Percentiles rank a stretch among this genome's conserved stretches.
These are phyloP conservation scores for Pampus argenteus DNA, from an alignment of 2,797 vertebrate genomes.

Conservation along the genomic window DNA sequence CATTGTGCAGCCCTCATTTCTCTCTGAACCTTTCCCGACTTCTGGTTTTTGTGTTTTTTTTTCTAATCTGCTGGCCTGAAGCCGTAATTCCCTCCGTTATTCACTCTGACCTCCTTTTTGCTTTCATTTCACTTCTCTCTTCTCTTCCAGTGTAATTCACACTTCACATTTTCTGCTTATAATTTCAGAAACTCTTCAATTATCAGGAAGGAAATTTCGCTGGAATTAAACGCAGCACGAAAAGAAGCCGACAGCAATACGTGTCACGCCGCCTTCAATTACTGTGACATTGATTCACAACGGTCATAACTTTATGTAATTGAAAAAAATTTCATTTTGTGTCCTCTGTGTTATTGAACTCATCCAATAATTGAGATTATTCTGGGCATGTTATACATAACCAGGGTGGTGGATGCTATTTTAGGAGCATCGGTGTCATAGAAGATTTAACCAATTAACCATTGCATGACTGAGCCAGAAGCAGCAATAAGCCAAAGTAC, in stretches of 20 bases:
- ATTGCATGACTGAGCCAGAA: conserved; percentile 25
- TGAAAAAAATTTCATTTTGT: not conserved
- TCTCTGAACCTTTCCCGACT: conserved; percentile 5
- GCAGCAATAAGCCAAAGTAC: conserved; percentile 32
- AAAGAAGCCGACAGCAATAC: conserved; percentile 4
- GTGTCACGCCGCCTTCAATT: conserved; percentile 7
- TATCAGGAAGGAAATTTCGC: conserved; percentile 12
- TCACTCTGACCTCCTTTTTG: conserved; percentile 74
- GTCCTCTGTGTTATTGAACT: not conserved
- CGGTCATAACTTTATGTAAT: conserved; percentile 7
- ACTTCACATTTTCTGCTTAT: conserved; percentile 32
- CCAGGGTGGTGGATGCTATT: conserved; percentile 52
- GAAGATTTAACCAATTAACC: conserved; percentile 49
- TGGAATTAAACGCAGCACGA: conserved; percentile 14
- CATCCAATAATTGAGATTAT: conserved; percentile 26
- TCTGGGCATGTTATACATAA: conserved; percentile 39
- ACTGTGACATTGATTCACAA: conserved; percentile 4
- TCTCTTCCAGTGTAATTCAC: conserved; percentile 52
- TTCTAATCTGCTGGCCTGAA: conserved; percentile 62
- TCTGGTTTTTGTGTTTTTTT: conserved; percentile 25
- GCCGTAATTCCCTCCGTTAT: conserved; percentile 59
- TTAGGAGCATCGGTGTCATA: conserved; percentile 39
- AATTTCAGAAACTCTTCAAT: conserved; percentile 49
- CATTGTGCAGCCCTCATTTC: conserved; percentile 1
- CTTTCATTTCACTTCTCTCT: conserved; percentile 46